Evolutionary conservation across 2,797 vertebrate genomes (phyloP).

Genomic region (Graptemys geographica): DNA sequence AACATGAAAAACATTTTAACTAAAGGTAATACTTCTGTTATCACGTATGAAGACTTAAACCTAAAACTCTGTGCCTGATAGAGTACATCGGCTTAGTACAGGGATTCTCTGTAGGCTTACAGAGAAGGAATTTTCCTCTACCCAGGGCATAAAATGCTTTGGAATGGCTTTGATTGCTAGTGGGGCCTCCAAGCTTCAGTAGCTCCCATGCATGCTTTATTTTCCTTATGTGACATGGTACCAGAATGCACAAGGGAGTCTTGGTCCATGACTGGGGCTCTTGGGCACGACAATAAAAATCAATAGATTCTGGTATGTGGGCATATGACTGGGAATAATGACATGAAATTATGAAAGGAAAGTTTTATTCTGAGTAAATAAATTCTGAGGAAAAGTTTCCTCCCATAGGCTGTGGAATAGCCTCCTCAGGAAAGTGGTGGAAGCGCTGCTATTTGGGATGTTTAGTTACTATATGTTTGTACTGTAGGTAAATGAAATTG

Average conservation of each 20-base stretch:
- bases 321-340: not conserved
- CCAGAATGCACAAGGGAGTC: not conserved
- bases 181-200: not conserved
- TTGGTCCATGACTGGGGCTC: not conserved
- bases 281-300: not conserved
- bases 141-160: not conserved
- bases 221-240: not conserved
- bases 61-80: not conserved
- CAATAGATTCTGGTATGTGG: not conserved
- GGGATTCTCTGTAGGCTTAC: not conserved
- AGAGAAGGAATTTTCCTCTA: not conserved
- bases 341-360: not conserved
- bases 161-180: not conserved
- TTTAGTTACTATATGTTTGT: not conserved
- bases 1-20: not conserved
- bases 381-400: not conserved
- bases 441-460: not conserved
- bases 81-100: not conserved
- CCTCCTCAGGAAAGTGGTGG: not conserved
- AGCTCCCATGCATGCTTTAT: not conserved
- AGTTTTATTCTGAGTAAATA: not conserved
- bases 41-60: not conserved
- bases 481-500: not conserved
- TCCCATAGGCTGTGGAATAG: not conserved
- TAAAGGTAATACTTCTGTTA: not conserved